phyloP scores from a whole-genome alignment of 2,888 invertebrate genomes.

The Trichopria drosophilae region DNA sequence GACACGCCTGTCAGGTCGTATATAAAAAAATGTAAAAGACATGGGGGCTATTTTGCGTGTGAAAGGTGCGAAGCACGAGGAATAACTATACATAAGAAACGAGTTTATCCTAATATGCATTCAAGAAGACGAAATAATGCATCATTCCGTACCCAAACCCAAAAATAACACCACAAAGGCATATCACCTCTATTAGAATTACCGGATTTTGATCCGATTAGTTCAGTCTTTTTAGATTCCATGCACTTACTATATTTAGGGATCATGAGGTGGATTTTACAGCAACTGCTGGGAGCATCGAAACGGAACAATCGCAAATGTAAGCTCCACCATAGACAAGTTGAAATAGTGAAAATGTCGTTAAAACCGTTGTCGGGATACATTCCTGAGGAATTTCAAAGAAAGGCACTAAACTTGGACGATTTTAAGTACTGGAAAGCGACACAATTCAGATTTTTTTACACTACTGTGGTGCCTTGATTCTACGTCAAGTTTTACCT shows the following conservation, averaged over 20 bases:
- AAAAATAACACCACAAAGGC: slow-evolving; percentile 26
- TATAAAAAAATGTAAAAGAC: slow-evolving; percentile 31
- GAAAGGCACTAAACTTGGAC: slow-evolving; percentile 32
- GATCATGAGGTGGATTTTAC: slow-evolving; percentile 22
- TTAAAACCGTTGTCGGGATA: slow-evolving; percentile 21
- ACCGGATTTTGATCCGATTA: slow-evolving; percentile 30
- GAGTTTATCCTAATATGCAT: slow-evolving; percentile 26
- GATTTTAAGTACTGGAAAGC: slow-evolving; percentile 36
- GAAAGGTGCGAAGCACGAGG: slow-evolving; percentile 32
- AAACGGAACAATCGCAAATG: slow-evolving; percentile 5
- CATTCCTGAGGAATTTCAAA: slow-evolving; percentile 36
- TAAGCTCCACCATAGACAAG: slow-evolving; percentile 8
- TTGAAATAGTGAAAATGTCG: slow-evolving; percentile 6
- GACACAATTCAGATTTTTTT: slow-evolving; percentile 36
- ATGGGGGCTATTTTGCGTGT: slow-evolving; percentile 35
- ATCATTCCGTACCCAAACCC: slow-evolving; percentile 29
- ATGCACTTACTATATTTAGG: slow-evolving; percentile 36
- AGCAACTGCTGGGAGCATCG: slow-evolving; percentile 21
- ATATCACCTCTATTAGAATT: slow-evolving; percentile 26
- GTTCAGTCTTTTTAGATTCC: slow-evolving; percentile 28
- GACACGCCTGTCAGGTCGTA: slow-evolving; percentile 33
- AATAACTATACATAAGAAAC: slow-evolving; percentile 19
- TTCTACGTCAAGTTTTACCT: too few relatives aligned
- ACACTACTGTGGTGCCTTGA: too few relatives aligned
- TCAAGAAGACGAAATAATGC: slow-evolving; percentile 25